Evolutionary conservation across 2,113 vertebrate species (phyloP), one percentile per base, ranked within the genome.

Genomic region (Cochlearius cochlearius): DNA sequence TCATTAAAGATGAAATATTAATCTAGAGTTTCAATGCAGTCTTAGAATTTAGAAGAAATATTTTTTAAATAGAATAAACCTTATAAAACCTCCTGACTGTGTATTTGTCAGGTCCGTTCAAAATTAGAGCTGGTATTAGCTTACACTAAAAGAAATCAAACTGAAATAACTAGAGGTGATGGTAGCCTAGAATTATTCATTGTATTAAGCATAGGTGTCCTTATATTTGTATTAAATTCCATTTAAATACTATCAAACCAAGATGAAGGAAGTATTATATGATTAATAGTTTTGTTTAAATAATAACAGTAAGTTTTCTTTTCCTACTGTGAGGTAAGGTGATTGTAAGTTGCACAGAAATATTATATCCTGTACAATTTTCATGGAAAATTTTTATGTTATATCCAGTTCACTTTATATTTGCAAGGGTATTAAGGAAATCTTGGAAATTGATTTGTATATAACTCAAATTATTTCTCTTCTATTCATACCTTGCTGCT

Each of bases 181-280:
- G 84, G 86, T 62, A 91, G n/a, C 29, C 25, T 49, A 81, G 50
- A 78, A 88, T 90, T 93, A 91, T 85, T 92, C 36, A 68, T 95
- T 91, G 49, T 38, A 92, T 73, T 96, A 69, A 94, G 49, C 47
- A 80, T 21, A 86, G 39, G 27, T 71, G n/a, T 64, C 89, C 68
- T 92, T 89, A 94, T 79, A 96, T 88, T 92, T 92, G 56, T 92
- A 96, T 96, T 96, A 92, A 97, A 96, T 97, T 93, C 87, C 52
- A 90, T 94, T 93, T 97, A 93, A 97, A 92, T 94, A 86, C n/a
- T 81, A 92, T 91, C 72, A 92, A 96, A 96, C 41, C 56, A 85
- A 86, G 88, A 94, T 50, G 60, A 97, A 97, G 94, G 80, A 97
- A 96, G 72, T 39, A 79, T 63, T 68, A 84, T 77, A 58, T 67